A percentile compares a stretch with the other conserved stretches of the same genome.
phyloP scores from a whole-genome alignment of 35 echinoderm and acorn worm species.

The Diadema setosum region DNA sequence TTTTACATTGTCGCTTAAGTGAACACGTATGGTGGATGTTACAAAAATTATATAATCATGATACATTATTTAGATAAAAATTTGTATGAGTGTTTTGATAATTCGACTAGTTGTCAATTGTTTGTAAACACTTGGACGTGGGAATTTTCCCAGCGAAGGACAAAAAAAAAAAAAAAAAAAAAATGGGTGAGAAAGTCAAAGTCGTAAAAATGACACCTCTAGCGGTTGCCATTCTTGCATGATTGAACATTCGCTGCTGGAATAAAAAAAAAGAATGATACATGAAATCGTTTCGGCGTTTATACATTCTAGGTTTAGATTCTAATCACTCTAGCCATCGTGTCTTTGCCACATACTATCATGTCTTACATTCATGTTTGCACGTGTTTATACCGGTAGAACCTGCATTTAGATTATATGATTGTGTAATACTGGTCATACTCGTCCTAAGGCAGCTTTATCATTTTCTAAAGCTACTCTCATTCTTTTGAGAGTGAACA shows the following conservation, averaged over 20 bases:
- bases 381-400: too few relatives aligned
- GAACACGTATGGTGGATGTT: conserved; percentile 1
- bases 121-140: not conserved
- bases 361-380: too few relatives aligned
- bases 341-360: too few relatives aligned
- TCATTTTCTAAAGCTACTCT: not conserved
- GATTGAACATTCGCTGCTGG: not conserved
- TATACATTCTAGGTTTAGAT: too few relatives aligned
- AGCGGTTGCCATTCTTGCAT: not conserved
- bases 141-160: not conserved
- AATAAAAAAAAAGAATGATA: too few relatives aligned
- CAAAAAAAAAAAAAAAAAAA: not conserved
- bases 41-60: not conserved
- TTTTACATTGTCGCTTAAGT: conserved; percentile 21
- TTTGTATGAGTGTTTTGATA: not conserved
- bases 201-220: not conserved
- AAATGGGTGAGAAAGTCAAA: not conserved
- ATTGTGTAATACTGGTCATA: too few relatives aligned
- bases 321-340: too few relatives aligned
- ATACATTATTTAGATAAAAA: not conserved
- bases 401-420: too few relatives aligned
- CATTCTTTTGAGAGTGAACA: not conserved
- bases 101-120: not conserved
- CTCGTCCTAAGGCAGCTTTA: not conserved
- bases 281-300: too few relatives aligned